A percentile compares a stretch with the other conserved stretches of the same genome.
phyloP scores from a whole-genome alignment of 1,140 invertebrate genomes.

The Musca vetustissima region DNA sequence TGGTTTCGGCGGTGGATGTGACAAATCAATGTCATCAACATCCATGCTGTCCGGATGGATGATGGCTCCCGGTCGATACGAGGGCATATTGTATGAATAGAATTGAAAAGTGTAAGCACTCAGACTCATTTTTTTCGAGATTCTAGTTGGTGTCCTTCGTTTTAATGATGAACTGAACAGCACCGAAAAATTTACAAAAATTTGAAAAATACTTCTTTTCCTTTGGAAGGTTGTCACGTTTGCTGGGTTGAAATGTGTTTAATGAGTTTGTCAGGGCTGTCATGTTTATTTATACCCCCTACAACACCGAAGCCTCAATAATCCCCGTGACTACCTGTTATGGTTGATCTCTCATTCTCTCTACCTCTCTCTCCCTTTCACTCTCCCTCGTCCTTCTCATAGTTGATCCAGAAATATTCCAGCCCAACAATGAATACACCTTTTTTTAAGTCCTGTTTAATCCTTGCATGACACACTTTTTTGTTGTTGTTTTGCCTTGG shows the following conservation, averaged over 20 bases:
- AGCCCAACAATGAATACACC: no score
- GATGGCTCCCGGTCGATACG: background rate
- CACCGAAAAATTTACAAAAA: background rate
- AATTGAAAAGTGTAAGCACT: constrained; percentile 49
- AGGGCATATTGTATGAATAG: constrained; percentile 44
- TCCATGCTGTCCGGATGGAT: background rate
- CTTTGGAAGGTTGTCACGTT: background rate
- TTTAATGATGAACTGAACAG: background rate
- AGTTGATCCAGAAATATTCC: no score
- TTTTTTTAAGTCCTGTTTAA: no score
- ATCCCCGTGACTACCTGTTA: no score
- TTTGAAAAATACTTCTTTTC: background rate
- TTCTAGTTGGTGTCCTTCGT: background rate
- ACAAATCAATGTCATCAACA: constrained; percentile 12
- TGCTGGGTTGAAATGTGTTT: background rate
- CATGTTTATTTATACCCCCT: no score
- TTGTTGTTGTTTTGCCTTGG: no score
- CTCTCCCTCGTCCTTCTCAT: no score
- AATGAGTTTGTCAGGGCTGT: background rate
- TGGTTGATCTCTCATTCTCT: no score
- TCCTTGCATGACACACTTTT: no score
- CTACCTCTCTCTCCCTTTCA: no score
- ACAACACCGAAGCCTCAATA: no score
- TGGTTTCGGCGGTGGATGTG: constrained; percentile 5
- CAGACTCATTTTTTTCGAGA: constrained; percentile 39